A percentile compares a stretch with the other conserved stretches of the same genome.
Evolutionary conservation across 2,888 invertebrate species (phyloP).

Genomic region (Eupelmus urozonus): DNA sequence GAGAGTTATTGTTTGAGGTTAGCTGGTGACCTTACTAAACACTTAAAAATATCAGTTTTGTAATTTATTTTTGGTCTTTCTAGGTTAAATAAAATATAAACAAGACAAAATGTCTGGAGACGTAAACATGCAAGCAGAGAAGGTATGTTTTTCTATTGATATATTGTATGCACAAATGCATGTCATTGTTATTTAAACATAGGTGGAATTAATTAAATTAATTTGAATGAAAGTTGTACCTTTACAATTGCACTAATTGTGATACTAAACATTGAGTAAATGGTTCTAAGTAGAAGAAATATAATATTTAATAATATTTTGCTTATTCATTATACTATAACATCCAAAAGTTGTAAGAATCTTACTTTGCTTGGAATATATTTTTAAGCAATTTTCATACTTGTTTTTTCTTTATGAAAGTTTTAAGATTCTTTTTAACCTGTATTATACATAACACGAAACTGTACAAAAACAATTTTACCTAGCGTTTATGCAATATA

Average conservation of each 20-base stretch:
- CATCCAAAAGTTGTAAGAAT: no score
- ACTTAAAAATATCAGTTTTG: conserved; percentile 31
- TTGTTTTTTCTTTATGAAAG: no score
- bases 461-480: no score
- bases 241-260: no score
- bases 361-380: no score
- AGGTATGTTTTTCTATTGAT: conserved; percentile 65
- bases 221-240: no score
- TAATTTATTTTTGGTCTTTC: conserved; percentile 37
- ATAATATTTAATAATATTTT: neutral
- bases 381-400: no score
- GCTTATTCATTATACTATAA: neutral
- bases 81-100: conserved; percentile 44
- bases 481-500: no score
- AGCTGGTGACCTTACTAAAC: conserved; percentile 16
- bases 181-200: neutral
- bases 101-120: conserved; percentile 70
- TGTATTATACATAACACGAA: no score
- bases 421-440: no score
- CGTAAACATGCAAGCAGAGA: conserved; percentile 72
- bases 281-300: neutral
- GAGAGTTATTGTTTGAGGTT: conserved; percentile 41
- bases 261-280: no score
- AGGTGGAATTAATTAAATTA: neutral
- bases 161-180: conserved; percentile 8